These are phyloP conservation scores for Limnephilus marmoratus DNA, from an alignment of 2,888 invertebrate genomes.

Conservation along the genomic window DNA sequence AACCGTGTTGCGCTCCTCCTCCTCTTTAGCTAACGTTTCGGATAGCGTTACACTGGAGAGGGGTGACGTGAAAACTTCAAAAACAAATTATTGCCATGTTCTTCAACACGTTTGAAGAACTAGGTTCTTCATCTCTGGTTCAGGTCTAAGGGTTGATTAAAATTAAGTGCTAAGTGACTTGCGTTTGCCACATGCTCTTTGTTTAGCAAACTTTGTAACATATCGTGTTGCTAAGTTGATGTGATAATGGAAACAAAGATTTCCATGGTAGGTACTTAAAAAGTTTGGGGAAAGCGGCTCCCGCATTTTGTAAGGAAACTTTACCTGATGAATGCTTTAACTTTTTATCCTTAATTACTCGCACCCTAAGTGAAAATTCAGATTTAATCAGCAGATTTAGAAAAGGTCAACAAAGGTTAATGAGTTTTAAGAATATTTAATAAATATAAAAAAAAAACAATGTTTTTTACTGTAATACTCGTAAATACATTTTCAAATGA, in stretches of 20 bases:
- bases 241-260: not conserved
- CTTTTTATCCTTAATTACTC: not conserved
- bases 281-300: not conserved
- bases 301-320: not conserved
- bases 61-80: too few relatives aligned
- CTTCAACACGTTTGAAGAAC: too few relatives aligned
- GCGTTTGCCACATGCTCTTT: not conserved
- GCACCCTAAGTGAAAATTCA: not conserved
- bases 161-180: not conserved
- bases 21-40: too few relatives aligned
- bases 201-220: conserved; percentile 1
- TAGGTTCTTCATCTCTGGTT: not conserved
- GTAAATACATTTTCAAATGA: too few relatives aligned
- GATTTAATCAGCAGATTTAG: not conserved
- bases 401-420: not conserved
- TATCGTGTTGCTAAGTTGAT: not conserved
- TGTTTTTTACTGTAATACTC: too few relatives aligned
- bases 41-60: too few relatives aligned
- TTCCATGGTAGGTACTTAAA: not conserved
- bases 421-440: not conserved
- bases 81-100: too few relatives aligned
- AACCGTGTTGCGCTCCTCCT: too few relatives aligned
- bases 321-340: not conserved
- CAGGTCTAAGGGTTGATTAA: not conserved
- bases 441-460: too few relatives aligned